Evolutionary conservation across 1,140 invertebrate species (phyloP), one percentile per base, ranked within the genome.

Genomic region (Zaprionus capensis): DNA sequence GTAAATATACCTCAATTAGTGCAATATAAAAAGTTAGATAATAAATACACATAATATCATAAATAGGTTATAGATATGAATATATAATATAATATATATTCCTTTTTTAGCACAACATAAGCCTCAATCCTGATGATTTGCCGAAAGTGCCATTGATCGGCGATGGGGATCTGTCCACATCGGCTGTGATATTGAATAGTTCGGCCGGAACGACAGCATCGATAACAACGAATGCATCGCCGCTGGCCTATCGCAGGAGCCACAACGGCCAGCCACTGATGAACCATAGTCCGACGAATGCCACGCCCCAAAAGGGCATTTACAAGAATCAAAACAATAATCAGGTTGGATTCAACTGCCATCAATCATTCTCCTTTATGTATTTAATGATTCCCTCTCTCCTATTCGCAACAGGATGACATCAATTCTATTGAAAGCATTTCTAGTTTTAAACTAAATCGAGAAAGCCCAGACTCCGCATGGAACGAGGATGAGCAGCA

Each of bases 341-440:
- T 57, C 84, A 88, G 78, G 82, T 51, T 80, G 49, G 49, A 15
- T 64, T 53, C 44, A 11, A 58, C 9, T 55, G 2, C n/a, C 17
- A 5, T 20, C n/a, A 20, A 2, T 44, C 4, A 14, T 63, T 34
- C 28, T 22, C 24, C 24, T 28, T 53, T 24, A 55, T 49, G 2
- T 34, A 11, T 34, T 34, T 4, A 34, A 34, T 34, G 3, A 34
- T 11, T 11, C 9, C 31, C 9, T 15, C 41, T 57, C 41, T 22
- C 22, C 22, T 49, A 38, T 20, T 31, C 24, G 20, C 17, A n/a
- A 22, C 41, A 92, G 91, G 91, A 90, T 68, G 91, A 92, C 36
- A 87, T 92, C 17, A 92, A 92, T 76, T 92, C 91, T 1, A 92
- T 92, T 22, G 88, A 92, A 57, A 92, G 91, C 72, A 75, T 92